Conservation (phyloP, 2,888 invertebrate species). For the Stomorhina lunata region DNA sequence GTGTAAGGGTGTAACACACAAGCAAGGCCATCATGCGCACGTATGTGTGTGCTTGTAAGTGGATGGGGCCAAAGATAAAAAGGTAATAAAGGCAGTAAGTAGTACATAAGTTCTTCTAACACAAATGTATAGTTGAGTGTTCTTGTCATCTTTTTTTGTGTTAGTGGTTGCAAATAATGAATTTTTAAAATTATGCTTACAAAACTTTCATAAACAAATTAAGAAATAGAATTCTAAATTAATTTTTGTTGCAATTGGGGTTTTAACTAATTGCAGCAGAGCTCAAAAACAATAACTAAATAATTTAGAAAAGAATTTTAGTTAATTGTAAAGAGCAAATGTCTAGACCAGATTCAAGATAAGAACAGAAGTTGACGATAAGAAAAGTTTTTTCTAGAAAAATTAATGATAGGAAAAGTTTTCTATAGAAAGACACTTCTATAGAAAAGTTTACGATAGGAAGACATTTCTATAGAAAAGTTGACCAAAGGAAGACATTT, state of each 20-base stretch:
- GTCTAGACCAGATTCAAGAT: not conserved
- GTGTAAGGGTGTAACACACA: constrained; percentile 45
- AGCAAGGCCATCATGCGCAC: no score
- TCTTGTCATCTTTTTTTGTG: not conserved
- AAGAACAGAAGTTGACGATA: no score
- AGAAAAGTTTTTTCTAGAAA: not conserved
- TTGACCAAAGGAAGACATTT: no score
- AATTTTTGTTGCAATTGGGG: constrained; percentile 25
- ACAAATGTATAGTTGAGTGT: not conserved
- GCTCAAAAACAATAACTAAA: not conserved
- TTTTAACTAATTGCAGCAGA: constrained; percentile 4
- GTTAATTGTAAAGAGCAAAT: not conserved
- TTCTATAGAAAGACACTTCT: no score
- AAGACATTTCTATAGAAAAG: no score
- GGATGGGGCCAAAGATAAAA: constrained; percentile 32
- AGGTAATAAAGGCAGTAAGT: constrained; percentile 15
- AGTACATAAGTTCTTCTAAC: not conserved
- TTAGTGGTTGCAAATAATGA: constrained; percentile 36
- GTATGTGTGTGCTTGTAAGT: no score
- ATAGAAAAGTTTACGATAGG: no score
- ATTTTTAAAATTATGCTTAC: constrained; percentile 15
- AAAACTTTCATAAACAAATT: constrained; percentile 49
- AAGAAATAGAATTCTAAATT: constrained; percentile 35
- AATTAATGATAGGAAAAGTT: no score
- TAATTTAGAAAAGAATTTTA: not conserved